Evolutionary conservation across 2,888 invertebrate species (phyloP).

Genomic region (Tetragonula carbonaria): DNA sequence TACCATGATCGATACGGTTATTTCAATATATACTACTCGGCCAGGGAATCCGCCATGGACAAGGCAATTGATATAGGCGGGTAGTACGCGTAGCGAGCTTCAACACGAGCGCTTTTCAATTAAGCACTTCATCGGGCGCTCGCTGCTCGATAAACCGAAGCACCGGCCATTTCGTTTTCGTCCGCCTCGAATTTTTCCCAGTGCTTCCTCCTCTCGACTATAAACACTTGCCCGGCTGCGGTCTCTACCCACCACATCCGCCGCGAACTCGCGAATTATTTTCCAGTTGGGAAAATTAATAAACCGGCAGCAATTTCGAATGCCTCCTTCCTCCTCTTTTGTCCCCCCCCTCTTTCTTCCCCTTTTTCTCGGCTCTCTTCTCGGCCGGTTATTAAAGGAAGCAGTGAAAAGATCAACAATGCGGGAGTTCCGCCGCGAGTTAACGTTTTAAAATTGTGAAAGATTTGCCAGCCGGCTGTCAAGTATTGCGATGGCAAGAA

Average conservation of each 20-base stretch:
- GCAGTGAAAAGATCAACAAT: not conserved
- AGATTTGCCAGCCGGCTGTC: too few species aligned
- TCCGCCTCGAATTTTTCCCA: constrained; percentile 14
- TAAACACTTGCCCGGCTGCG: constrained; percentile 19
- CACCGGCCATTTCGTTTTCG: constrained; percentile 10
- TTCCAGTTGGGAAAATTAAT: not conserved
- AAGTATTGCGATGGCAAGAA: too few species aligned
- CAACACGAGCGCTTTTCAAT: constrained; percentile 52
- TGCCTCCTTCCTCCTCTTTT: too few species aligned
- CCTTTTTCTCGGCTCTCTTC: too few species aligned
- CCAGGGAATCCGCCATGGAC: constrained; percentile 1
- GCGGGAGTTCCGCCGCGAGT: not conserved
- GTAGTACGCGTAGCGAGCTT: constrained; percentile 28
- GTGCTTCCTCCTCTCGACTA: not conserved
- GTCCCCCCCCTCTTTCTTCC: not conserved
- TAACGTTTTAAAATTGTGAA: not conserved
- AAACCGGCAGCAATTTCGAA: constrained; percentile 3
- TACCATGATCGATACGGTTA: constrained; percentile 27
- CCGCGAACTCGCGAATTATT: not conserved
- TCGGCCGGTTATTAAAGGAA: not conserved
- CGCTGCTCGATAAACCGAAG: constrained; percentile 24
- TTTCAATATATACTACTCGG: constrained; percentile 22
- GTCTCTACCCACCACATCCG: not conserved
- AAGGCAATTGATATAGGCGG: constrained; percentile 43
- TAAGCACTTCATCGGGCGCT: constrained; percentile 45